Percentiles rank a stretch among this genome's conserved stretches.
Conservation (phyloP, 2,113 vertebrate species). For the Microcebus lehilahytsara region DNA sequence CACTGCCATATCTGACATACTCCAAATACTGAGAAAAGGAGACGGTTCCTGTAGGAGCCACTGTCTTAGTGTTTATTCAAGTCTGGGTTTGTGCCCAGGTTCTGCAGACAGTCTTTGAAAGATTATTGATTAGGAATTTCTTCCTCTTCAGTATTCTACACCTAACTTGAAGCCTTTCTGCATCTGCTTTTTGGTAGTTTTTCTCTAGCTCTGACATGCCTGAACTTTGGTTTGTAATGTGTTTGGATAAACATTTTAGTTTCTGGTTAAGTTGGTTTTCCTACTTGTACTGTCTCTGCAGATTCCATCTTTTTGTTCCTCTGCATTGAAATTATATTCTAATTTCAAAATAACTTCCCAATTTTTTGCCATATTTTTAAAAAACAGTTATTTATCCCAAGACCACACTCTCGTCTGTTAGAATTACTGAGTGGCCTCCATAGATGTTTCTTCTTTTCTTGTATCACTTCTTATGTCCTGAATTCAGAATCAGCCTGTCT, state of each 20-base stretch:
- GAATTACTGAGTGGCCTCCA: not conserved
- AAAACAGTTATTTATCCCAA: not conserved
- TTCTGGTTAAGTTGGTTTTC: not conserved
- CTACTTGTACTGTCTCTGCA: not conserved
- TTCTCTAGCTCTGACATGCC: not conserved
- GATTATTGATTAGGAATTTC: not conserved
- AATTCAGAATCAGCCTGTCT: not conserved
- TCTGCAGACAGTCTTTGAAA: not conserved
- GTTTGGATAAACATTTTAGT: not conserved
- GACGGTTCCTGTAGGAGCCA: not conserved
- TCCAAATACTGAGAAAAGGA: not conserved
- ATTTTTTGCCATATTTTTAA: not conserved
- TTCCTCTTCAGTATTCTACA: not conserved
- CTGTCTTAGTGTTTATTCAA: not conserved
- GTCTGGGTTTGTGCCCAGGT: not conserved
- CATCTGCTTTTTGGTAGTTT: not conserved
- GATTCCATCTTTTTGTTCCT: not conserved
- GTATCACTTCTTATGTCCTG: not conserved
- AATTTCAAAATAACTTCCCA: conserved; percentile 21
- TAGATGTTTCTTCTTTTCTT: not conserved
- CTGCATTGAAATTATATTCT: not conserved
- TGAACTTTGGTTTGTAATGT: not conserved
- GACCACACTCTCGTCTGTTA: not conserved
- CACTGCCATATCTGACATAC: not conserved
- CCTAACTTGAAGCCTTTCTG: not conserved